Base-by-base conservation (phyloP, 1,140 invertebrate species). In the Cydia splendana region DNA sequence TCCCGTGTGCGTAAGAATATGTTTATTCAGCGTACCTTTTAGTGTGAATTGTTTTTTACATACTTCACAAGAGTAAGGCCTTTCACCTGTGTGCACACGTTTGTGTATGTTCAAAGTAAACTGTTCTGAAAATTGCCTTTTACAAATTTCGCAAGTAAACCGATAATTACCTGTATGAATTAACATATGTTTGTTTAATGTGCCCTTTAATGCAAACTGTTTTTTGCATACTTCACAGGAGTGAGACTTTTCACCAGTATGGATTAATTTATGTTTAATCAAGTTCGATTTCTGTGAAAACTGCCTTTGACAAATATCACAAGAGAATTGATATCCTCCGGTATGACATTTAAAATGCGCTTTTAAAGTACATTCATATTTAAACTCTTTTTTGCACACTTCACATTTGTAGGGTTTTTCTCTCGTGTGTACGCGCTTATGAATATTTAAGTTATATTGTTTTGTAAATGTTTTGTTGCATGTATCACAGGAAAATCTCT, bases 311-410 rank as follows among this genome's bases (percentile, higher is more conserved):
- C 57, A 62, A 62, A 62, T 24, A 24, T 62, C 57, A 24, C 57
- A 62, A 62, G 57, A 18, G 28, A 34, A 42, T 38, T n/a, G 10
- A 20, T 34, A 34, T 71, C 38, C 67, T n/a, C 12, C 67, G 0
- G 28, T 71, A 34, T 71, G 67, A 12, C 67, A 15, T n/a, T 71
- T 71, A 3, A 71, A 38, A 15, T 71, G 67, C 28, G 15, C 13
- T 34, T 30, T 71, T 71, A 71, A 38, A 71, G 28, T 18, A 30
- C 67, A 30, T 71, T 71, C 38, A 34, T 71, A 71, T 42, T 42
- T 71, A 71, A 71, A 71, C 24, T 15, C 67, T 71, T 38, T 71
- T 34, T 42, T 71, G 24, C 67, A 71, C 28, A 71, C 38, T n/a
- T 71, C 12, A 71, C 67, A 71, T 18, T 13, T 30, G 18, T 71